Conservation (phyloP, 2,888 invertebrate genomes). For the Andrena fulva region DNA sequence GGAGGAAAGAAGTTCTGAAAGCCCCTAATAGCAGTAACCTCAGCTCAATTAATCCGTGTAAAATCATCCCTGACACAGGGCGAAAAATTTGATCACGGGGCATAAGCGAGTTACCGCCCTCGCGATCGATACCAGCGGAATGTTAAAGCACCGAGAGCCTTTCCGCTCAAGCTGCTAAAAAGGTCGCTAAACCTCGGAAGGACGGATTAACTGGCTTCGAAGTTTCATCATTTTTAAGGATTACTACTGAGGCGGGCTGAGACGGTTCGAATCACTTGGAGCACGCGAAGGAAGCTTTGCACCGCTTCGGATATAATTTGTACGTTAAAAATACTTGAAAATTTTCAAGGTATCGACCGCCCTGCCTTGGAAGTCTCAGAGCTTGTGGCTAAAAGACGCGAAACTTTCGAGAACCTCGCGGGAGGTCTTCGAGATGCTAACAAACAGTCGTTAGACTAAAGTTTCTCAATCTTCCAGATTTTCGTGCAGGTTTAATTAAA, state of each 20-base stretch:
- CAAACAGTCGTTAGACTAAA: neutral
- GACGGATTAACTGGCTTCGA: neutral
- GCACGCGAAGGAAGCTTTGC: neutral
- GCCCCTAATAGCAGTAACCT: neutral
- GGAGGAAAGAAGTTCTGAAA: neutral
- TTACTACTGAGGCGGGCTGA: neutral
- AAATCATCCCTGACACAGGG: neutral
- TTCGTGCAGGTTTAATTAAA: too few relatives aligned
- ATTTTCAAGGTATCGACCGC: neutral
- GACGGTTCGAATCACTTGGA: neutral
- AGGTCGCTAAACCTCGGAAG: neutral
- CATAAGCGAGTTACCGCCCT: neutral
- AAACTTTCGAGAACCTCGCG: neutral
- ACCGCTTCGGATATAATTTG: neutral
- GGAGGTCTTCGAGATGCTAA: neutral
- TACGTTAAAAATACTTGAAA: neutral
- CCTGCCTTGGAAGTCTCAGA: neutral
- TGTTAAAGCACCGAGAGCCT: neutral
- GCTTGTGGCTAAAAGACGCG: neutral
- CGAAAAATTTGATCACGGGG: neutral
- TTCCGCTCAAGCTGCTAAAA: neutral
- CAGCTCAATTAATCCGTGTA: neutral
- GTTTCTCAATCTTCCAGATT: too few relatives aligned
- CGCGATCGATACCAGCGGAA: constrained; percentile 7
- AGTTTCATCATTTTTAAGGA: constrained; percentile 3